A percentile compares a stretch with the other conserved stretches of the same genome.
Conservation (phyloP, 2,888 invertebrate species). For the Heliconius cydno region DNA sequence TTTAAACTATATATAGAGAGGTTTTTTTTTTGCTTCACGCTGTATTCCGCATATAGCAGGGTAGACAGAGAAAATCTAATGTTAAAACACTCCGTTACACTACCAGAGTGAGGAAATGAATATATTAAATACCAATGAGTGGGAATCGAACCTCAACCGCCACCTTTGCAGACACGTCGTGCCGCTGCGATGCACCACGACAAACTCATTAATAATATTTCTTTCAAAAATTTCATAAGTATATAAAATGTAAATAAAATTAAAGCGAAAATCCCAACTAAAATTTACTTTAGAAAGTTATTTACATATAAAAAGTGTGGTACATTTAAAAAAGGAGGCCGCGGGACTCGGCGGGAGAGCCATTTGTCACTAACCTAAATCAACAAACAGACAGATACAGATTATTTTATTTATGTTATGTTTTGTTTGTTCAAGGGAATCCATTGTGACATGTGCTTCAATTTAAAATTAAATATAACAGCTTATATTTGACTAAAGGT, state of each 20-base stretch:
- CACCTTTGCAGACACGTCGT: neutral
- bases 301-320: conserved; percentile 12
- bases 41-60: neutral
- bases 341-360: conserved; percentile 48
- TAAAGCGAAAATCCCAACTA: neutral
- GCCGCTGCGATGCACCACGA: neutral
- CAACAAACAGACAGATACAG: conserved; percentile 42
- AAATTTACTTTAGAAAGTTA: conserved; percentile 7
- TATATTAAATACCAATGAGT: neutral
- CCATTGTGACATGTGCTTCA: conserved; percentile 18
- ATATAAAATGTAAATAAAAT: neutral
- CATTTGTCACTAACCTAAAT: conserved; percentile 49
- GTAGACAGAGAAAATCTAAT: neutral
- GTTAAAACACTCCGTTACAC: neutral
- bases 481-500: neutral
- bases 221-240: too few species aligned
- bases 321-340: conserved; percentile 24
- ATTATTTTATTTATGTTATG: conserved; percentile 36
- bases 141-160: neutral
- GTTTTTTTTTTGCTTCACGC: neutral
- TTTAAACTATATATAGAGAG: too few species aligned
- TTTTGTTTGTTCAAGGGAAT: conserved; percentile 37
- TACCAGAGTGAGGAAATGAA: too few species aligned
- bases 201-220: too few species aligned
- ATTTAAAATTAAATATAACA: conserved; percentile 2